These are phyloP conservation scores for Callinectes sapidus DNA, from an alignment of 2,888 invertebrate genomes.

Conservation along the genomic window DNA sequence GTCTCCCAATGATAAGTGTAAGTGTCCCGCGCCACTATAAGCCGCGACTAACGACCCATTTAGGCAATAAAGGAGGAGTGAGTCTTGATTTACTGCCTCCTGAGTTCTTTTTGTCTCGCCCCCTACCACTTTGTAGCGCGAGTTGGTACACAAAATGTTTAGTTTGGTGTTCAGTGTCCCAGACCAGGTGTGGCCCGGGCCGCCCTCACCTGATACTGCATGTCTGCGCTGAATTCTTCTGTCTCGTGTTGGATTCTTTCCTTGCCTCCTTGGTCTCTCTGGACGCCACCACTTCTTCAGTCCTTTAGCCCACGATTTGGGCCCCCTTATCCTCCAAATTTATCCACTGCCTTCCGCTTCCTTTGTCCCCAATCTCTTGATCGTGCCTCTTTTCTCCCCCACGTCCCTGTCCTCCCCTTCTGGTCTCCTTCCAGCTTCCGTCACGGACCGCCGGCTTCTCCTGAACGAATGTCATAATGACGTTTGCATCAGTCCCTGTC, in stretches of 20 bases:
- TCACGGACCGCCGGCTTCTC: neutral
- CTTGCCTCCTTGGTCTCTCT: neutral
- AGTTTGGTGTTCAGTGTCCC: neutral
- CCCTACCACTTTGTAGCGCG: neutral
- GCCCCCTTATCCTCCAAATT: conserved; percentile 15
- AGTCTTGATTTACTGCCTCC: neutral
- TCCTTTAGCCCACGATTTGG: neutral
- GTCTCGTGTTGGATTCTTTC: neutral
- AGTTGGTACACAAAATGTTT: neutral
- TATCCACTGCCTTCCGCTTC: conserved; percentile 28
- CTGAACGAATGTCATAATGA: conserved; percentile 19
- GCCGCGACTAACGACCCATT: conserved; percentile 5
- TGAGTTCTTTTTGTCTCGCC: neutral
- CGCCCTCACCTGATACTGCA: neutral
- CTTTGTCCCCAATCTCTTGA: conserved; percentile 10
- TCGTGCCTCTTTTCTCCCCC: conserved; percentile 7
- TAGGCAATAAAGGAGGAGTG: conserved; percentile 4
- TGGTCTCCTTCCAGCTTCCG: neutral
- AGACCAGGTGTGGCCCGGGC: neutral
- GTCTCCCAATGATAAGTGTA: neutral
- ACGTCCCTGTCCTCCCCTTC: neutral
- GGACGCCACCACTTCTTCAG: neutral
- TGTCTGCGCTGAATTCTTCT: neutral
- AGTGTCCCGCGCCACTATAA: neutral
- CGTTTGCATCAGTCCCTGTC: conserved; percentile 31